Conservation (phyloP, 2,797 vertebrate genomes). For the Rhabdomys pumilio region DNA sequence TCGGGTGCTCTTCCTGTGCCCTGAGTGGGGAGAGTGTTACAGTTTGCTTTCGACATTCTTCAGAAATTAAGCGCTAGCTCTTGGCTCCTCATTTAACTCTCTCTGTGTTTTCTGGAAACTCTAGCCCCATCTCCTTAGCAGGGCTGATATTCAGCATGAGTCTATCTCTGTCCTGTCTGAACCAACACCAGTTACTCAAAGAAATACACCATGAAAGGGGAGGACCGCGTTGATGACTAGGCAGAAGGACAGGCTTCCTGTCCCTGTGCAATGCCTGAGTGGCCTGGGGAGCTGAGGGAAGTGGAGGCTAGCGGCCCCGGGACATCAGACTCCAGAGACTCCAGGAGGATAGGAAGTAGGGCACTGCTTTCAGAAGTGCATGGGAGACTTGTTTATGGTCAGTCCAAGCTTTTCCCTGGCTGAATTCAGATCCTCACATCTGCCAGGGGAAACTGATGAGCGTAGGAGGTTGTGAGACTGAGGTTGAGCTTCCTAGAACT, state of each 20-base stretch:
- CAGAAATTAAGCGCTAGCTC: background rate
- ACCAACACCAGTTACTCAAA: background rate
- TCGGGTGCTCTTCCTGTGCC: conserved; percentile 3
- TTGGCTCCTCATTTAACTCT: background rate
- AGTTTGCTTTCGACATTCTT: conserved; percentile 45
- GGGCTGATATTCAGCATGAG: background rate
- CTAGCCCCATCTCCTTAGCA: background rate
- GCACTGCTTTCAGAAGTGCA: background rate
- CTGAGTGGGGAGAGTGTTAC: background rate
- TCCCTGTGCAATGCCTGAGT: too few relatives aligned
- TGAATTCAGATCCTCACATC: conserved; percentile 10
- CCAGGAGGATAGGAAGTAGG: background rate
- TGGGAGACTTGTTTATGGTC: background rate
- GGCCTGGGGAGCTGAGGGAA: background rate
- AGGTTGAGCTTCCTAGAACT: background rate
- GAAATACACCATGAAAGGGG: background rate
- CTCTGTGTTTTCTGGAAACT: background rate
- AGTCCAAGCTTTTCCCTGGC: background rate
- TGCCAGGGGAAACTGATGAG: background rate
- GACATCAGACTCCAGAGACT: background rate
- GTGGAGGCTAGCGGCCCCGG: background rate
- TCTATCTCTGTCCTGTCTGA: background rate
- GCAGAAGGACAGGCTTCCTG: background rate
- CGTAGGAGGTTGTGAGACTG: background rate
- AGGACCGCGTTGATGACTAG: background rate